Evolutionary conservation across 2,113 vertebrate species (phyloP), one percentile per base, ranked within the genome.

Genomic region (Elgaria multicarinata): DNA sequence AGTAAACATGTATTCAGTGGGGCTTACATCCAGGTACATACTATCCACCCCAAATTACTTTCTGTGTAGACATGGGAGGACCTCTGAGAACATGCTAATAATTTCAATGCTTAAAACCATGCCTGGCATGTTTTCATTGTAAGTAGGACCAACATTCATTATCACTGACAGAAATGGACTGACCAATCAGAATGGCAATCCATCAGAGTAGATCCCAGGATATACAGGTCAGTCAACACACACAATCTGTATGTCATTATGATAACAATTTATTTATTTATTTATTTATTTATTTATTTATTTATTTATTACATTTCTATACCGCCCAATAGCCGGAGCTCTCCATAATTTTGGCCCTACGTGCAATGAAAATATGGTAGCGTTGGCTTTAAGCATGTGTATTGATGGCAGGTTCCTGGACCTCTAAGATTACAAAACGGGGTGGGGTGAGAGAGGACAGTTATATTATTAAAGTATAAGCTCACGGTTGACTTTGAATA

Each of bases 21-120:
- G 6, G 33, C 20, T 7, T 33, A 55, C 28, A 20, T 20, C 58
- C 58, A 62, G 58, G 58, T 62, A 62, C 20, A 36, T 86, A 44
- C 64, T 28, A 64, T 86, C 33, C 14, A 67, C 46, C 64, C 9
- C 42, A 36, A 16, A 55, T 89, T 28, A 33, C 8, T 83, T 39
- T 26, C 10, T 67, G 1, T 42, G 26, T 26, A 67, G 31, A 26
- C 55, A 14, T 74, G 26, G 36, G 53, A 77, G 22, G 24, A 55
- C 77, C 71, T 46, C 28, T 62, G 67, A 44, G 36, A 67, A 14
- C 26, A 69, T 67, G 33, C 14, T 53, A 50, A 24, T 50, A 83
- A 6, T 67, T 44, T 64, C 88, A 87, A 31, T 3, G 79, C 62
- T 92, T 75, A 91, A 77, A 24, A 33, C 89, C 78, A 62, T 44